Percentiles rank a stretch among this genome's conserved stretches.
Evolutionary conservation across 2,113 vertebrate species (phyloP).

Genomic region (Gallinago jamesoni): DNA sequence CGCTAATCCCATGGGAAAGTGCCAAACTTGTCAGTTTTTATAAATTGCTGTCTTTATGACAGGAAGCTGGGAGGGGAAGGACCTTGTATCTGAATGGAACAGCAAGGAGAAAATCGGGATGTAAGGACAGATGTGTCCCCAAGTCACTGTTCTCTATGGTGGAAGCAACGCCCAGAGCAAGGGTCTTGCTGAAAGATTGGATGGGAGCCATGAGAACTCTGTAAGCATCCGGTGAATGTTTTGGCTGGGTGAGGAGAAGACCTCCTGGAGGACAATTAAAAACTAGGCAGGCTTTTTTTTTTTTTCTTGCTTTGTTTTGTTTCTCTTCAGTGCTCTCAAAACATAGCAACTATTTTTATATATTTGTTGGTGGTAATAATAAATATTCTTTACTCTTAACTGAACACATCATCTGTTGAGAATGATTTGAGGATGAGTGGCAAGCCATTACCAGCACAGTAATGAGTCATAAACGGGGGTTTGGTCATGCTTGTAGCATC

Average conservation of each 20-base stretch:
- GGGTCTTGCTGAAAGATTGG: constrained; percentile 18
- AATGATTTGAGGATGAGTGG: background rate
- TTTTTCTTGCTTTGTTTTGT: background rate
- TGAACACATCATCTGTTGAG: background rate
- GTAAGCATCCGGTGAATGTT: constrained; percentile 28
- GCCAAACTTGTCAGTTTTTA: constrained; percentile 40
- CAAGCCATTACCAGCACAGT: background rate
- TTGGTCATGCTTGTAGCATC: background rate
- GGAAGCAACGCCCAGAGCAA: constrained; percentile 20
- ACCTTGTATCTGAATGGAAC: constrained; percentile 20
- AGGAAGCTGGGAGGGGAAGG: constrained; percentile 27
- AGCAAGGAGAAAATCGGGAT: background rate
- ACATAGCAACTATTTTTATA: constrained; percentile 2
- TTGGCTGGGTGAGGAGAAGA: constrained; percentile 24
- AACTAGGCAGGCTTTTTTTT: background rate
- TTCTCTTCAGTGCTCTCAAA: constrained; percentile 19
- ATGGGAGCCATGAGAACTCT: constrained; percentile 34
- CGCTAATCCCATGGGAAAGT: background rate
- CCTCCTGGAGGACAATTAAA: constrained; percentile 32
- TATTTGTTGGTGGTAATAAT: background rate
- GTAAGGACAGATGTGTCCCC: background rate
- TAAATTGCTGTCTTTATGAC: constrained; percentile 39
- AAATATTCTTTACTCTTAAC: background rate
- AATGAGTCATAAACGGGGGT: background rate
- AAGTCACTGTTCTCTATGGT: background rate